Evolutionary conservation across 2,797 vertebrate species (phyloP).

Genomic region (Microctenopoma lineatum): DNA sequence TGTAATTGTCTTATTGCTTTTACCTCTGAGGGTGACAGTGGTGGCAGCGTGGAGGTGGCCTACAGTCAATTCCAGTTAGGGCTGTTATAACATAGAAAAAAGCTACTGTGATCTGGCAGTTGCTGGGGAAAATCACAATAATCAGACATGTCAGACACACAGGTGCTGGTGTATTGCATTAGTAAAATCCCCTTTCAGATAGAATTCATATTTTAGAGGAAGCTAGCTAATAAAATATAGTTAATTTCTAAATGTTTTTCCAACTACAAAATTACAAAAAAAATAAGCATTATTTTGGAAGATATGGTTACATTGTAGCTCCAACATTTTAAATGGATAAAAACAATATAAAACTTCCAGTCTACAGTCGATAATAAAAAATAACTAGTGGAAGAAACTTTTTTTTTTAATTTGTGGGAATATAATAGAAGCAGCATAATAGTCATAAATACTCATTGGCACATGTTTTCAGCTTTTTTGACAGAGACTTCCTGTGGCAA

Average conservation of each 20-base stretch:
- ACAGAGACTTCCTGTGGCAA: too few species aligned
- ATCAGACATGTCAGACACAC: slow-evolving; percentile 19
- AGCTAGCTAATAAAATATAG: slow-evolving; percentile 22
- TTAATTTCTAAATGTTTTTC: slow-evolving; percentile 9
- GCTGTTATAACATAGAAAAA: slow-evolving; percentile 16
- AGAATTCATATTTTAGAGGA: slow-evolving; percentile 26
- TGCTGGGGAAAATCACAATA: slow-evolving; percentile 12
- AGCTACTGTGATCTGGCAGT: slow-evolving; percentile 4
- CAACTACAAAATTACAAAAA: neutral
- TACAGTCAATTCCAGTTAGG: neutral
- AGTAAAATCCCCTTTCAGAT: slow-evolving; percentile 29
- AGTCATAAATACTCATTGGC: too few species aligned
- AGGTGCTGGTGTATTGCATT: slow-evolving; percentile 12
- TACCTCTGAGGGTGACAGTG: slow-evolving; percentile 10
- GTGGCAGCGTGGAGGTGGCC: neutral
- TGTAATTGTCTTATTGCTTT: slow-evolving; percentile 13
- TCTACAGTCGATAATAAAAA: too few species aligned
- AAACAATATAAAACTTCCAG: too few species aligned
- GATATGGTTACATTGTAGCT: neutral
- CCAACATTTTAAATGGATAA: too few species aligned
- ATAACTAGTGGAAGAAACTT: too few species aligned
- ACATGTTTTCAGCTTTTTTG: too few species aligned
- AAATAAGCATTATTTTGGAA: neutral
- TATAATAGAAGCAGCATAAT: too few species aligned
- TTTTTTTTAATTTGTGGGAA: too few species aligned